phyloP scores from a whole-genome alignment of 2,888 invertebrate species.

The Erebia epiphron region DNA sequence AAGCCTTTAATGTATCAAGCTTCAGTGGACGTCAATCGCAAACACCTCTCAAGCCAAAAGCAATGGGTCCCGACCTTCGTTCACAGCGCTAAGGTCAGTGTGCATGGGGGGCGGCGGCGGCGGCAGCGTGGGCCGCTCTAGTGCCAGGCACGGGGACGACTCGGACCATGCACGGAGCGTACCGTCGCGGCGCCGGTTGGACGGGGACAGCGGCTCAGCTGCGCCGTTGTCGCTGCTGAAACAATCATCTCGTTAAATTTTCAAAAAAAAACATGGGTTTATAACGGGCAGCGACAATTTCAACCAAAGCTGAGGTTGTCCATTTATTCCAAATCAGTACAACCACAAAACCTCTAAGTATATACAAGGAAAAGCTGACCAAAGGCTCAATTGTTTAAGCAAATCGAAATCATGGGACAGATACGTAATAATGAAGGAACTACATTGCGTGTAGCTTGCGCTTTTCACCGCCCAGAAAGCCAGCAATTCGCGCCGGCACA shows the following conservation, averaged over 20 bases:
- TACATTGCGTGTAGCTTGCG: too few relatives aligned
- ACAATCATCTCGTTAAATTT: conserved; percentile 32
- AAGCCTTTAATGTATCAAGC: background rate
- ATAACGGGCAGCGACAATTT: too few relatives aligned
- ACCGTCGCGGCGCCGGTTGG: conserved; percentile 41
- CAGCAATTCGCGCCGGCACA: too few relatives aligned
- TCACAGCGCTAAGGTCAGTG: conserved; percentile 79
- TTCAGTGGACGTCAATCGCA: conserved; percentile 62
- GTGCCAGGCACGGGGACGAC: conserved; percentile 70
- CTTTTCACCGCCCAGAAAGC: too few relatives aligned
- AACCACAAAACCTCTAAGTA: too few relatives aligned
- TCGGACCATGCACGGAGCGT: conserved; percentile 57
- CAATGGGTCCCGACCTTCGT: conserved; percentile 67
- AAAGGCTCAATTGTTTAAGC: too few relatives aligned
- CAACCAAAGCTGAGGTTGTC: too few relatives aligned
- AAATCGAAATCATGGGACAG: too few relatives aligned
- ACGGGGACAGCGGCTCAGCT: conserved; percentile 59
- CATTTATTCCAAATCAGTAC: too few relatives aligned
- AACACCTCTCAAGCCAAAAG: conserved; percentile 3
- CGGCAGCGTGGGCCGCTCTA: conserved; percentile 62
- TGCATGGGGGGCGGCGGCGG: conserved; percentile 59
- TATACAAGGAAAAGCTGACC: too few relatives aligned
- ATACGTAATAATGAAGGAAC: too few relatives aligned
- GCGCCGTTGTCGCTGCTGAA: conserved; percentile 72
- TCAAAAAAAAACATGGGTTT: background rate